These are phyloP conservation scores for Hypselothyrea guttata DNA, from an alignment of 2,888 invertebrate species.

Conservation along the genomic window DNA sequence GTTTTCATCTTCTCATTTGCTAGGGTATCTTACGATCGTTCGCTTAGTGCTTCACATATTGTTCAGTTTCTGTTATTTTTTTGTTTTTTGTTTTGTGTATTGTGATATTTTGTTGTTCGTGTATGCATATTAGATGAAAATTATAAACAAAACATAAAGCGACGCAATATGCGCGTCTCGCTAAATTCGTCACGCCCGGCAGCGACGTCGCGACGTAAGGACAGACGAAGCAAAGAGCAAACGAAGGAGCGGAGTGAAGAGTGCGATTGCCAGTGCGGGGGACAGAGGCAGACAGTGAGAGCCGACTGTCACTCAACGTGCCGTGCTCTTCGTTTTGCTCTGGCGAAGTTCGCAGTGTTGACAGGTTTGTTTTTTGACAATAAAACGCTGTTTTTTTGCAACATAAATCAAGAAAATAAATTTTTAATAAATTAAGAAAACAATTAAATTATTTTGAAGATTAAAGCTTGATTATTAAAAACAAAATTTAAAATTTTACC, in stretches of 20 bases:
- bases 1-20: too few species aligned
- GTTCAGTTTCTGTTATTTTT: too few species aligned
- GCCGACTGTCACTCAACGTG: constrained; percentile 46
- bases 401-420: too few species aligned
- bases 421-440: too few species aligned
- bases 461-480: too few species aligned
- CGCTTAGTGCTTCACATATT: background rate
- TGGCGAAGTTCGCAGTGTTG: too few species aligned
- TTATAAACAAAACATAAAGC: constrained; percentile 74
- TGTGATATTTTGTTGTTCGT: constrained; percentile 2
- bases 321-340: constrained; percentile 43
- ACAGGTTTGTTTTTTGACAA: too few species aligned
- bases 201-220: constrained; percentile 24
- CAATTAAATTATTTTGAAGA: too few species aligned
- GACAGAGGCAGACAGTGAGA: background rate
- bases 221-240: background rate
- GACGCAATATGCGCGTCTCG: constrained; percentile 55
- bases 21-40: background rate
- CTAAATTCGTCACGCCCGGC: constrained; percentile 72
- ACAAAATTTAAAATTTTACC: too few species aligned
- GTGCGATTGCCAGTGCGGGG: too few species aligned
- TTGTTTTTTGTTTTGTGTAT: constrained; percentile 31
- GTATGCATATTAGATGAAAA: constrained; percentile 74
- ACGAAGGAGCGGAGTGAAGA: background rate
- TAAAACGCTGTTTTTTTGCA: too few species aligned